These are phyloP conservation scores for Elanus axillaris DNA, from an alignment of 2,113 vertebrate species.

Conservation along the genomic window DNA sequence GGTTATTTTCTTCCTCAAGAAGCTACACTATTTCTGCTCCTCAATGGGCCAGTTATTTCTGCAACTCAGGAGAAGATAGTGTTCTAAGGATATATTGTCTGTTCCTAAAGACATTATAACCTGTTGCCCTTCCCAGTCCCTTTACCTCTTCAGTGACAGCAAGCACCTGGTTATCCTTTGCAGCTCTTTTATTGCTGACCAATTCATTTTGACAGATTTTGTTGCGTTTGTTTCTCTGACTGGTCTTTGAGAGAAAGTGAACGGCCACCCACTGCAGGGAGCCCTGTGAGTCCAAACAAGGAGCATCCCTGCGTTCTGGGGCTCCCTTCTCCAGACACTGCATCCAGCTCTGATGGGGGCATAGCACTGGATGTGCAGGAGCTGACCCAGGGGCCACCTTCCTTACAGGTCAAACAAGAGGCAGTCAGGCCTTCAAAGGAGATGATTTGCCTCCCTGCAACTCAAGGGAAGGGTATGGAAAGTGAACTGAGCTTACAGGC, in stretches of 20 bases:
- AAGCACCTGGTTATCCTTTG: background rate
- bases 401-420: background rate
- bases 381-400: background rate
- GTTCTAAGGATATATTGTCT: background rate
- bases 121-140: background rate
- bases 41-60: background rate
- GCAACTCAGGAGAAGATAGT: no score
- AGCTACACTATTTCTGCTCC: background rate
- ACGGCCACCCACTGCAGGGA: background rate
- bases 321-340: background rate
- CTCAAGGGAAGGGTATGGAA: background rate
- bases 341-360: background rate
- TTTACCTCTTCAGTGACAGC: background rate
- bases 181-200: background rate
- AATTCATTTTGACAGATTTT: background rate
- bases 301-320: background rate
- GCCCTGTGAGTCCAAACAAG: fast-evolving
- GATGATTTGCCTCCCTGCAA: background rate
- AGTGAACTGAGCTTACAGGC: background rate
- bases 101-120: background rate
- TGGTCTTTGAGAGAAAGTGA: background rate
- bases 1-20: background rate
- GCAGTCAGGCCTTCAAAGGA: background rate
- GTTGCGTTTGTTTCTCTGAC: background rate
- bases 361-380: background rate